Evolutionary conservation across 2,888 invertebrate species (phyloP).

Genomic region (Pediacus dermestoides): DNA sequence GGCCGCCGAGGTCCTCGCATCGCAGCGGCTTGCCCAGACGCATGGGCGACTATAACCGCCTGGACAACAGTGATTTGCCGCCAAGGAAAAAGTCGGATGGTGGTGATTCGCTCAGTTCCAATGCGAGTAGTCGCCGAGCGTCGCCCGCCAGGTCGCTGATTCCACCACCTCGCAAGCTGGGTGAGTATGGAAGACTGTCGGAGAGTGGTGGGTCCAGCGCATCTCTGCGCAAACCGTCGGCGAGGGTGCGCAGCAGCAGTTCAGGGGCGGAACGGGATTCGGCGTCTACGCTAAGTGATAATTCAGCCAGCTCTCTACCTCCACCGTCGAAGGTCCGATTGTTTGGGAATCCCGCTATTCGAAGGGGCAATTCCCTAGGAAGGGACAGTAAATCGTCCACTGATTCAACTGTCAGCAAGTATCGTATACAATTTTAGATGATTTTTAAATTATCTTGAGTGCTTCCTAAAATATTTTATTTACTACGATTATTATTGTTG

Average conservation of each 20-base stretch:
- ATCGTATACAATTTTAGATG: conserved; percentile 69
- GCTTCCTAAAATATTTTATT: too few relatives aligned
- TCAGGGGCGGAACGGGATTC: conserved; percentile 54
- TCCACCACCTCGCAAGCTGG: conserved; percentile 55
- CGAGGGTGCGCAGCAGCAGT: conserved; percentile 46
- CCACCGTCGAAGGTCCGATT: conserved; percentile 59
- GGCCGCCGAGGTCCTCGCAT: conserved; percentile 62
- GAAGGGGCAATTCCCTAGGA: conserved; percentile 58
- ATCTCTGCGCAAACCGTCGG: conserved; percentile 43
- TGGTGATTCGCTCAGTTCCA: conserved; percentile 47
- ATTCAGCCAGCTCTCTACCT: conserved; percentile 55
- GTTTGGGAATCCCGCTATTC: conserved; percentile 42
- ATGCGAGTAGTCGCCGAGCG: conserved; percentile 46
- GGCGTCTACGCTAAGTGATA: conserved; percentile 55
- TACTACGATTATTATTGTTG: too few relatives aligned
- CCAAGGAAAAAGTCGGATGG: conserved; percentile 47
- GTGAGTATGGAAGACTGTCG: conserved; percentile 58
- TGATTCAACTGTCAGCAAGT: conserved; percentile 61
- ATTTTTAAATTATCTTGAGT: too few relatives aligned
- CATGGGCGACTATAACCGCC: conserved; percentile 64
- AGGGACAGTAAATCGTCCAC: conserved; percentile 52
- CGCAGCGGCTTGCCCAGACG: conserved; percentile 50
- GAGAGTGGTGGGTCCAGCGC: conserved; percentile 50
- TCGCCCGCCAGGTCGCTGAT: conserved; percentile 54
- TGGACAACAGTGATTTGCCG: conserved; percentile 52